Percentiles rank a stretch among this genome's conserved stretches.
Evolutionary conservation across 2,888 invertebrate genomes (phyloP).

Genomic region (Rapana venosa): DNA sequence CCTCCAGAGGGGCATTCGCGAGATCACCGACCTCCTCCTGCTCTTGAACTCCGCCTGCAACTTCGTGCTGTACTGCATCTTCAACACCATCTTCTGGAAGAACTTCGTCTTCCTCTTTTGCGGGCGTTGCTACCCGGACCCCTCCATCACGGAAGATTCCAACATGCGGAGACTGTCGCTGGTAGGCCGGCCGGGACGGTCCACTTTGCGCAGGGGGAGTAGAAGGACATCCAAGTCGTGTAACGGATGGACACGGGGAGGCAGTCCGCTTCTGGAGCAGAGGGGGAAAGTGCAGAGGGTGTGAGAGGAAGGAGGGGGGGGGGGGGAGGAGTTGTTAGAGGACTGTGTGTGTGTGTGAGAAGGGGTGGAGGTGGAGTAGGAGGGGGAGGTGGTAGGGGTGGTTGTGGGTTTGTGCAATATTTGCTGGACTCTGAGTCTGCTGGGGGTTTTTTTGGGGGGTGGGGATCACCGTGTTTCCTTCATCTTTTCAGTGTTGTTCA

Average conservation of each 20-base stretch:
- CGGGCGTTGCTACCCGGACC: slow-evolving; percentile 47
- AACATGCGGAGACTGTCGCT: slow-evolving; percentile 52
- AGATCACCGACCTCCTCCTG: slow-evolving; percentile 74
- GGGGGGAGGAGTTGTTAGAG: background rate
- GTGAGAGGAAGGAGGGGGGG: background rate
- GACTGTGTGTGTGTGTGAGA: no score
- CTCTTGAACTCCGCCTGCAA: slow-evolving; percentile 75
- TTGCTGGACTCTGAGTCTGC: no score
- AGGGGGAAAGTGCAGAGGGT: background rate
- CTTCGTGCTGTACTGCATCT: slow-evolving; percentile 74
- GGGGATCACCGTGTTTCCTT: no score
- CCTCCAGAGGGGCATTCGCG: slow-evolving; percentile 72
- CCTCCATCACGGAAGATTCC: slow-evolving; percentile 46
- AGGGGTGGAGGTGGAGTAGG: no score
- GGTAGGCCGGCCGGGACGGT: slow-evolving; percentile 44
- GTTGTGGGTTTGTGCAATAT: no score
- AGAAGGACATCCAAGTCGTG: slow-evolving; percentile 2
- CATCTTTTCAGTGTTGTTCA: no score
- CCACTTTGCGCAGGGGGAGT: slow-evolving; percentile 39
- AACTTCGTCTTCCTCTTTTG: slow-evolving; percentile 64
- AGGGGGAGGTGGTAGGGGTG: no score
- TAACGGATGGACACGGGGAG: slow-evolving; percentile 25
- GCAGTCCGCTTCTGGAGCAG: slow-evolving; percentile 26
- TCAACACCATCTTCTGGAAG: slow-evolving; percentile 75
- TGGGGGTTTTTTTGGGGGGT: no score